Base-by-base conservation (phyloP, 2,888 invertebrate species). In the Leistus spinibarbis region DNA sequence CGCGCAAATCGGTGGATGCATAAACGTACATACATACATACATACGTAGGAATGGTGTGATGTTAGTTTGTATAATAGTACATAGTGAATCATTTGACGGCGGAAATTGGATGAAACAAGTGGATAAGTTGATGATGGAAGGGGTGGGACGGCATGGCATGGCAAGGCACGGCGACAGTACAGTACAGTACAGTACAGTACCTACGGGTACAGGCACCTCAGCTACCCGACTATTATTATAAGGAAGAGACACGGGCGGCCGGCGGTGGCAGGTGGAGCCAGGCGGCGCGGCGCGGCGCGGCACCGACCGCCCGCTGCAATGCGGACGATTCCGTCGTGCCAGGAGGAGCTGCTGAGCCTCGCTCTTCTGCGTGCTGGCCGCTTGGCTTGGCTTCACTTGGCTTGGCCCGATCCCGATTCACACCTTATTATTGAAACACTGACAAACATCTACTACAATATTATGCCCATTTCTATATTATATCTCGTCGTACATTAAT, bases 101-200 rank as follows among this genome's bases (percentile, higher is more conserved):
- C 72, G 72, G 72, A 72, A 72, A 66, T 60, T 72, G 66, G 72
- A 72, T 72, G 57, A 72, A 71, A 71, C 63, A 63, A 63, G 64
- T 64, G 54, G 63, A 71, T 53, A 54, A 71, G 71, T 54, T 71
- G 54, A 71, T 10, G 20, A 60, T 10, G 22, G 20, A 10, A 63
- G 53, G 20, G 53, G 23, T 63, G 23, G n/a, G n/a, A n/a, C 7
- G 22, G 22, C 13, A 54, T 17, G 19, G 16, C 57, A 20, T 16
- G 22, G 23, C 63, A 63, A 17, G 63, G 23, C 23, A 22, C 22
- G 40, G 40, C 40, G 40, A 40, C 40, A 40, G 40, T 40, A 40
- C 40, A 40, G 40, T 40, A 40, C 40, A n/a, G n/a, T n/a, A 40
- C 40, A 40, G 40, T 40, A 40, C 40, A 40, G 40, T 40, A 40